Conservation (phyloP, 2,113 vertebrate species). For the Rana temporaria region DNA sequence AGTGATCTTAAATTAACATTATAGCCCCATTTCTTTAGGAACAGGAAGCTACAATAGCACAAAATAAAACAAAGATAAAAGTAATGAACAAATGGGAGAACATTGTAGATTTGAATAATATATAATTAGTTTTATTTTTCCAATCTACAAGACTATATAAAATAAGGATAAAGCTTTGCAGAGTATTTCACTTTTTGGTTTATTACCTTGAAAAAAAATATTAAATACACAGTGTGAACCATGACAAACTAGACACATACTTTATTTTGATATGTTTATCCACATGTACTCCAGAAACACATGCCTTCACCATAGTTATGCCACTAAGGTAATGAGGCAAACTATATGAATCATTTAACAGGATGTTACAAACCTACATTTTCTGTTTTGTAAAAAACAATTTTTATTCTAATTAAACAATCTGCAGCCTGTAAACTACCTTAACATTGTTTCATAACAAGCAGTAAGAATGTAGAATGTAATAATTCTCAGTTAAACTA, state of each 20-base stretch:
- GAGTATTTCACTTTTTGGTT: too few relatives aligned
- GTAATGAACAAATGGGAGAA: too few relatives aligned
- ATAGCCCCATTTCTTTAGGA: too few relatives aligned
- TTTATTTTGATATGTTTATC: not conserved
- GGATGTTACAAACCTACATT: not conserved
- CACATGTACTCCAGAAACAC: slow-evolving; percentile 1
- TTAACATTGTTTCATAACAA: slow-evolving; percentile 24
- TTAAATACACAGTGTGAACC: not conserved
- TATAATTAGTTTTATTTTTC: too few relatives aligned
- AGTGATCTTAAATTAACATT: too few relatives aligned
- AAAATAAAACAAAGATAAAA: too few relatives aligned
- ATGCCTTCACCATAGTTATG: slow-evolving; percentile 10
- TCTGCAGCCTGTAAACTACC: slow-evolving; percentile 11
- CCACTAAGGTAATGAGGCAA: slow-evolving; percentile 44
- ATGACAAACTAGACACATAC: not conserved
- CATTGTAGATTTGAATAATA: too few relatives aligned
- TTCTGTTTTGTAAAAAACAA: not conserved
- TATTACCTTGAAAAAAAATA: too few relatives aligned
- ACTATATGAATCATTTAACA: slow-evolving; percentile 18
- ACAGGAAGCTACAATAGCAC: too few relatives aligned
- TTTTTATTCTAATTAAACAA: slow-evolving; percentile 36
- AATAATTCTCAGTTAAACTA: not conserved
- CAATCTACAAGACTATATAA: too few relatives aligned
- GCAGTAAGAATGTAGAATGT: slow-evolving; percentile 9
- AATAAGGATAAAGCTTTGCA: too few relatives aligned